Evolutionary conservation across 2,797 vertebrate species (phyloP), one percentile per base, ranked within the genome.

Genomic region (Hydrocynus forskahlii): DNA sequence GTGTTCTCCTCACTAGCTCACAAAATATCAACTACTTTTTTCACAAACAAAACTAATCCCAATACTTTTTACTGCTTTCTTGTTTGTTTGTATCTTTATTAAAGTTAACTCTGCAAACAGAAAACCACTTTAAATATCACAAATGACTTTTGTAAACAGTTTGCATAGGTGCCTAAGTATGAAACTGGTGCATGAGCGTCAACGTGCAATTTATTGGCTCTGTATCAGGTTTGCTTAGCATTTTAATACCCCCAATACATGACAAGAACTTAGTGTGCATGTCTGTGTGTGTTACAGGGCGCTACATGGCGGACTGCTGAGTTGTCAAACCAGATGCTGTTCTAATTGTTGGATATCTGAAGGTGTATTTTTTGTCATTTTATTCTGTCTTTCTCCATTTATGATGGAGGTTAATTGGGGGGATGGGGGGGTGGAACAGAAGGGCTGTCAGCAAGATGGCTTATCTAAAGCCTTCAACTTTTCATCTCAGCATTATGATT

Each of bases 251-350:
- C 29, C 29, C 29, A 29, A 29, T 29, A 29, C 29, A 29, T 79
- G 16, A 25, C 16, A 1, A 55, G 1, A 80, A 21, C 57, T 29
- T 7, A 72, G 2, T 69, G 16, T 40, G 50, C 62, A n/a, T 86
- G 50, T 84, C 23, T 76, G 23, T 82, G 9, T 82, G 9, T 90
- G 80, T 89, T 54, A 81, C 87, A 99, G 98, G 98, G 80, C 96
- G 97, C 55, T 99, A 99, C 84, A 97, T 99, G 97, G 98, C 98
- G 55, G 98, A 99, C 89, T 97, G 94, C 92, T 99, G 95, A 99
- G 90, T 80, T 54, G 84, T 81, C 88, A 78, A 86, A 85, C 86
- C 82, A 82, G 86, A 86, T 89, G 64, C 86, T 82, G 85, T 86
- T 82, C 54, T 78, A 68, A 67, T 62, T 21, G 50, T 70, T 75